Conservation (phyloP, 53 echinoderm and acorn worm genomes). For the Antedon mediterranea region DNA sequence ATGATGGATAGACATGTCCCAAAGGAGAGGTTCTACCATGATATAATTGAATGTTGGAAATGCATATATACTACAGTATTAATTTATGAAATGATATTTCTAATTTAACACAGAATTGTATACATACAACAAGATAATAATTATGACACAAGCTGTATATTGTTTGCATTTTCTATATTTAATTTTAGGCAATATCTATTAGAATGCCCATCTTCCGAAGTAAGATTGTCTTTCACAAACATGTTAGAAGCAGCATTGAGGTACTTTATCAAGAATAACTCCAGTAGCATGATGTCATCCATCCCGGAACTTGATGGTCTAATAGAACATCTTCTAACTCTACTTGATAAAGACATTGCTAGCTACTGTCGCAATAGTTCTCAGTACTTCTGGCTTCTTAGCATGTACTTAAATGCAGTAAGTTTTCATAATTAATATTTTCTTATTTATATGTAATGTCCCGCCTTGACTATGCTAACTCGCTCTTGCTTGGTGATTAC, state of each 20-base stretch:
- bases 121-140: no score
- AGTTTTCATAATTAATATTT: conserved; percentile 8
- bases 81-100: no score
- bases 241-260: conserved; percentile 43
- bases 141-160: no score
- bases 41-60: no score
- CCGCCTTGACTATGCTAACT: no score
- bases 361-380: conserved; percentile 81
- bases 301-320: conserved; percentile 33
- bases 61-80: no score
- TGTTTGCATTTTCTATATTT: not conserved
- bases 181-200: conserved; percentile 47
- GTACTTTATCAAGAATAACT: conserved; percentile 32
- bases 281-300: conserved; percentile 9
- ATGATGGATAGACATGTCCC: no score
- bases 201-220: conserved; percentile 70
- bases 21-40: no score
- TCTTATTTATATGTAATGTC: no score
- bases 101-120: no score
- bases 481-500: no score
- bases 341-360: conserved; percentile 81
- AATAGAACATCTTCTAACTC: conserved; percentile 58
- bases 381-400: conserved; percentile 90
- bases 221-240: conserved; percentile 51
- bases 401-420: conserved; percentile 63